These are phyloP conservation scores for Pseudomyrmex pallidus DNA, from an alignment of 1,140 invertebrate genomes.

Conservation along the genomic window DNA sequence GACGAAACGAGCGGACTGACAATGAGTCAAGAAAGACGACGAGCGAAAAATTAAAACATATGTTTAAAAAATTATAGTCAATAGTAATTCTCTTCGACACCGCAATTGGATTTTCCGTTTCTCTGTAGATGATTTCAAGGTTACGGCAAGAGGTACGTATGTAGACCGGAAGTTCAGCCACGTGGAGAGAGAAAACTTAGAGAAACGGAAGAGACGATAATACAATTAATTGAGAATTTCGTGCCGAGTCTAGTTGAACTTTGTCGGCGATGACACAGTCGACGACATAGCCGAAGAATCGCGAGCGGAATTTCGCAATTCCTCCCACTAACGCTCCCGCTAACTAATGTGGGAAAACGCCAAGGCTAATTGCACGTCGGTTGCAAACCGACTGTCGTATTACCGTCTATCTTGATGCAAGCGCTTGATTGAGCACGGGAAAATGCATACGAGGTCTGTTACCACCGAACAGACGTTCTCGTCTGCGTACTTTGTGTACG, in stretches of 20 bases:
- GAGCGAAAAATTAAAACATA: neutral
- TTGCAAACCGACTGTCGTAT: slow-evolving; percentile 52
- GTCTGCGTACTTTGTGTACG: neutral
- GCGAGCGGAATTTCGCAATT: slow-evolving; percentile 67
- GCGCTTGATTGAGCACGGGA: slow-evolving; percentile 23
- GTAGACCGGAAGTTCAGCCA: slow-evolving; percentile 18
- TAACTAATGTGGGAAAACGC: slow-evolving; percentile 74
- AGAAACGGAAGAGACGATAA: slow-evolving; percentile 42
- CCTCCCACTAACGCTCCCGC: slow-evolving; percentile 47
- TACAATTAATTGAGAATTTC: slow-evolving; percentile 62
- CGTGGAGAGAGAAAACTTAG: slow-evolving; percentile 27
- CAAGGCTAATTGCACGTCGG: slow-evolving; percentile 70
- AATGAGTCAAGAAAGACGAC: neutral
- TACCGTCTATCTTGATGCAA: slow-evolving; percentile 57
- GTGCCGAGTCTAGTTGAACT: slow-evolving; percentile 54
- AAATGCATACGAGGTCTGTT: slow-evolving; percentile 13
- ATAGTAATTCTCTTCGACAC: neutral
- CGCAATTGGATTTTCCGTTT: neutral
- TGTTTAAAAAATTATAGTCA: neutral
- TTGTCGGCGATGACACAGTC: slow-evolving; percentile 39
- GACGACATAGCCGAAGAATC: slow-evolving; percentile 44
- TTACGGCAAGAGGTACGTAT: slow-evolving; percentile 1
- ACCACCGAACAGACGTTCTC: neutral
- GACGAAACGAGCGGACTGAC: neutral
- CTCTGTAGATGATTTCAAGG: slow-evolving; percentile 17